Evolutionary conservation across 2,888 invertebrate genomes (phyloP).

Genomic region (Eugnorisma glareosa): DNA sequence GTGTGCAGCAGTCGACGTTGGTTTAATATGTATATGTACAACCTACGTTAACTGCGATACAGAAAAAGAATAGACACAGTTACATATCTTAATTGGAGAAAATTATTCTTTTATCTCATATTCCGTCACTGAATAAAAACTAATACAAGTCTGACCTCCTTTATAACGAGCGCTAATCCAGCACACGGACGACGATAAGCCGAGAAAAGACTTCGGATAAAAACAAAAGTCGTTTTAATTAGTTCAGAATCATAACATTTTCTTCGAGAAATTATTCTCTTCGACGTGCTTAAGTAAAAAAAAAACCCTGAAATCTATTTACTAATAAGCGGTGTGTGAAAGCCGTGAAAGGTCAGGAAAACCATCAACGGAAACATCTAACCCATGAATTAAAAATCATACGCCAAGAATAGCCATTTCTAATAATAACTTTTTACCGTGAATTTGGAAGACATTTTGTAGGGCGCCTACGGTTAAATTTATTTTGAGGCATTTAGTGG

Average conservation of each 20-base stretch:
- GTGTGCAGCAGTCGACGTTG: neutral
- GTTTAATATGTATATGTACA: neutral
- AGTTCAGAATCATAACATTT: conserved; percentile 15
- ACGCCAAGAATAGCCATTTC: conserved; percentile 41
- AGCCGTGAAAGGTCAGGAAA: conserved; percentile 71
- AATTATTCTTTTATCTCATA: conserved; percentile 2
- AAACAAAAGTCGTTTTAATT: conserved; percentile 17
- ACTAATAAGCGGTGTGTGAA: conserved; percentile 36
- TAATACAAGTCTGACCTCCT: neutral
- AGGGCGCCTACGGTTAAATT: conserved; percentile 27
- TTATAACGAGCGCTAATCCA: neutral
- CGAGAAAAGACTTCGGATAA: neutral
- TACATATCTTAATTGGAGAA: conserved; percentile 12
- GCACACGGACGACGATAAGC: conserved; percentile 9
- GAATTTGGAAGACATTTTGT: conserved; percentile 34
- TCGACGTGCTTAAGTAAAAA: neutral
- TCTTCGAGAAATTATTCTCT: conserved; percentile 3
- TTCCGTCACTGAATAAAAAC: conserved; percentile 4
- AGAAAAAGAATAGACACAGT: neutral
- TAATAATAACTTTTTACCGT: conserved; percentile 30
- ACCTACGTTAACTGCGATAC: neutral
- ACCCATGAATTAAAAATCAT: conserved; percentile 71
- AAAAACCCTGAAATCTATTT: neutral
- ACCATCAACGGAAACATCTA: conserved; percentile 69
- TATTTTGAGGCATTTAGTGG: conserved; percentile 47